These are phyloP conservation scores for Passer montanus DNA, from an alignment of 2,113 vertebrate species.

Conservation along the genomic window DNA sequence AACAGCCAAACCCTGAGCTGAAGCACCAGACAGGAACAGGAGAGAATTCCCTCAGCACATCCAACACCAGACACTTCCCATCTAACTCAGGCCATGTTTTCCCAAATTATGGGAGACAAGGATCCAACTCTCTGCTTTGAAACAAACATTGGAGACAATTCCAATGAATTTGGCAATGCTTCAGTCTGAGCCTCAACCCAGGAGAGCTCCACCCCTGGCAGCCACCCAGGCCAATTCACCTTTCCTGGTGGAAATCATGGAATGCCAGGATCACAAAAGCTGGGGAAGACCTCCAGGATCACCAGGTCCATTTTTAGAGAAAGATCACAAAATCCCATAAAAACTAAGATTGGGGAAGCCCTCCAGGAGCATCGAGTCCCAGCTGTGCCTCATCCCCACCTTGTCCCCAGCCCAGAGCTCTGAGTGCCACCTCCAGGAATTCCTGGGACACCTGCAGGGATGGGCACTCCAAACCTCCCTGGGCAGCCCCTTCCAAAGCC, in stretches of 20 bases:
- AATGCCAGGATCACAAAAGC: neutral
- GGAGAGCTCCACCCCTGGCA: neutral
- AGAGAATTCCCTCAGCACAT: neutral
- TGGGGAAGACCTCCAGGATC: neutral
- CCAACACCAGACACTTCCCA: neutral
- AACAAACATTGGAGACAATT: rapidly evolving
- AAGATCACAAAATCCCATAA: neutral
- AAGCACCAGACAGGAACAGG: neutral
- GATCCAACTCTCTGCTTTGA: neutral
- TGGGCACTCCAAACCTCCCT: neutral
- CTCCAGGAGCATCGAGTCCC: neutral
- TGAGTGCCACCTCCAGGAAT: neutral
- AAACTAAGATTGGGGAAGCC: neutral
- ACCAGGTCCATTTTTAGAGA: neutral
- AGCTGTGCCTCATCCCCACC: neutral
- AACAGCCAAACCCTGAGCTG: neutral
- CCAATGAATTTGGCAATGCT: rapidly evolving
- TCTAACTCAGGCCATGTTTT: rapidly evolving
- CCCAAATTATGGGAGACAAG: neutral
- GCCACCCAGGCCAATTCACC: neutral
- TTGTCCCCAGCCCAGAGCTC: neutral
- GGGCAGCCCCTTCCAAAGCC: neutral
- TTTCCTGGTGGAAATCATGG: neutral
- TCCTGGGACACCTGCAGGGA: neutral
- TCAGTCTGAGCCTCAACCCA: rapidly evolving